phyloP scores from a whole-genome alignment of 2,113 vertebrate genomes.

The Myiagra hebetior region DNA sequence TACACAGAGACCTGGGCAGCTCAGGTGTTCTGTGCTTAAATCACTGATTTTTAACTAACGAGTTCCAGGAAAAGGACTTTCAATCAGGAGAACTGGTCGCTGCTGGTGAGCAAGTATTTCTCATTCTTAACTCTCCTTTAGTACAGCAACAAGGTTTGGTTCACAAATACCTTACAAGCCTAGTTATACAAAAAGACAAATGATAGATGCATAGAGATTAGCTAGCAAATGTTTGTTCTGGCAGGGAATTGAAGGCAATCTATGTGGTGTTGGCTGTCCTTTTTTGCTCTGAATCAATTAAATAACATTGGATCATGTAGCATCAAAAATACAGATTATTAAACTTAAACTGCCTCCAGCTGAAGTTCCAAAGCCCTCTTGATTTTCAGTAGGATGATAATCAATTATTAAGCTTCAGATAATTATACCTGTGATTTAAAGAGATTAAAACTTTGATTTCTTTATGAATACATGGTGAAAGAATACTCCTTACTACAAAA shows the following conservation, averaged over 20 bases:
- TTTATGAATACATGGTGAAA: neutral
- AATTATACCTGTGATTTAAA: neutral
- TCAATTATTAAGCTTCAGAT: neutral
- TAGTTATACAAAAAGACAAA: neutral
- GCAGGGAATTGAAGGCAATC: neutral
- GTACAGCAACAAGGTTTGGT: neutral
- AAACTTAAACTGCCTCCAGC: neutral
- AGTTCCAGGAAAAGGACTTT: slow-evolving; percentile 20
- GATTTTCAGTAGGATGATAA: neutral
- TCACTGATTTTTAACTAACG: slow-evolving; percentile 18
- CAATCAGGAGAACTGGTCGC: neutral
- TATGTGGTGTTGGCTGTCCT: neutral
- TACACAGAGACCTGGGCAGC: neutral
- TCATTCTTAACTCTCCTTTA: slow-evolving; percentile 15
- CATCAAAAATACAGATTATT: neutral
- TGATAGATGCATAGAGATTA: neutral
- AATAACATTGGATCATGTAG: neutral
- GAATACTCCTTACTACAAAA: neutral
- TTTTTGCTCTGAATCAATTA: neutral
- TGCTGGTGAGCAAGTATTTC: slow-evolving; percentile 66
- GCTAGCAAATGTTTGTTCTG: neutral
- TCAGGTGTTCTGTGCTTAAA: slow-evolving; percentile 48
- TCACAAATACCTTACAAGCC: neutral
- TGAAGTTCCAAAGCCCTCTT: neutral
- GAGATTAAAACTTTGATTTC: neutral